Evolutionary conservation across 2,888 invertebrate species (phyloP).

Genomic region (Odontomyia ornata): DNA sequence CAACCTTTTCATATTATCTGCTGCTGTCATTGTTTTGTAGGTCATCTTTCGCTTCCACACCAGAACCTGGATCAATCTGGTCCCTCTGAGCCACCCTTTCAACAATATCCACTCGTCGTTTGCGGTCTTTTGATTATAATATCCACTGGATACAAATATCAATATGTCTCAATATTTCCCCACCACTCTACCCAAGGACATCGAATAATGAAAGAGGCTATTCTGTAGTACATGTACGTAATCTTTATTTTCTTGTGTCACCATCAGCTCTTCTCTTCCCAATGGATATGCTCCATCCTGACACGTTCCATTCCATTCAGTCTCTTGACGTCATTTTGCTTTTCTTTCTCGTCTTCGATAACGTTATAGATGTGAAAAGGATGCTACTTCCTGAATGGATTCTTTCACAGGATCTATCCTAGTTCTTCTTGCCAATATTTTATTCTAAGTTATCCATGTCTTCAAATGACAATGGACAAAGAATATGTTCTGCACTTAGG

Average conservation of each 20-base stretch:
- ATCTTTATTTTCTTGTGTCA: neutral
- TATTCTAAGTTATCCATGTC: conserved; percentile 7
- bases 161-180: conserved; percentile 2
- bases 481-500: conserved; percentile 22
- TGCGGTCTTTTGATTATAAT: neutral
- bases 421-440: conserved; percentile 2
- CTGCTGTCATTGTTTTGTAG: conserved; percentile 6
- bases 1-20: neutral
- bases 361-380: neutral
- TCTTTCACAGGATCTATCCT: neutral
- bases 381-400: neutral
- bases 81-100: neutral
- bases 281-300: too few relatives aligned
- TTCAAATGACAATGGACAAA: conserved; percentile 8
- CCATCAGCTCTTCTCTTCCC: neutral
- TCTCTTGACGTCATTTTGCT: neutral
- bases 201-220: neutral
- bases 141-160: conserved; percentile 4
- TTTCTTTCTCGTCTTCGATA: neutral
- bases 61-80: neutral
- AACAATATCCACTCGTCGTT: neutral
- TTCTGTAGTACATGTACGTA: neutral
- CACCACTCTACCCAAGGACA: neutral
- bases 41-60: neutral
- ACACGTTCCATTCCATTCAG: neutral